phyloP scores from a whole-genome alignment of 2,113 vertebrate genomes.

The Centrocercus urophasianus region DNA sequence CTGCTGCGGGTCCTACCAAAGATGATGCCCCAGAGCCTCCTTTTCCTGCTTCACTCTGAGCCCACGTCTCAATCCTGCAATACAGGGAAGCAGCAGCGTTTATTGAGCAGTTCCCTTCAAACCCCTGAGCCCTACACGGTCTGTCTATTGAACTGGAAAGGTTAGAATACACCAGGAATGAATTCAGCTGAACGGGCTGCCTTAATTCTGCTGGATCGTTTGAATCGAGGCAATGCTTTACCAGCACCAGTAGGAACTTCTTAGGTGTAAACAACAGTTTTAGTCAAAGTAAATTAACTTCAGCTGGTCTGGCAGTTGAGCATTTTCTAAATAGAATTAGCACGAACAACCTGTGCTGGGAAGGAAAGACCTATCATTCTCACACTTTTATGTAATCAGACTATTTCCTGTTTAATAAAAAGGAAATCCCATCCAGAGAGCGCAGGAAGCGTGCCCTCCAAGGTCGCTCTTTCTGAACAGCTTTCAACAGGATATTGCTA shows the following conservation, averaged over 20 bases:
- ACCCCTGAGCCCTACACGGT: background rate
- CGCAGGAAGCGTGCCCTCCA: slow-evolving; percentile 59
- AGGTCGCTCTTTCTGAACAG: slow-evolving; percentile 64
- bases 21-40: background rate
- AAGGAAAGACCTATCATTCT: slow-evolving; percentile 70
- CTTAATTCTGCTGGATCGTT: background rate
- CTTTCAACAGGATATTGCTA: slow-evolving; percentile 71
- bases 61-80: background rate
- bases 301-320: slow-evolving; percentile 39
- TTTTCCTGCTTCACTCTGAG: background rate
- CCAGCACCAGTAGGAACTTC: slow-evolving; percentile 22
- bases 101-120: background rate
- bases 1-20: background rate
- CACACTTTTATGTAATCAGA: slow-evolving; percentile 68
- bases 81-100: accelerated
- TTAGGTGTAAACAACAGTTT: slow-evolving; percentile 49
- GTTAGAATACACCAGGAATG: accelerated
- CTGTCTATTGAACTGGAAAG: background rate
- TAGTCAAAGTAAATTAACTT: slow-evolving; percentile 51
- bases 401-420: slow-evolving; percentile 69
- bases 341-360: slow-evolving; percentile 31
- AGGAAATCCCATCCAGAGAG: slow-evolving; percentile 67
- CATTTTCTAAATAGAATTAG: slow-evolving; percentile 48
- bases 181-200: background rate
- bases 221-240: background rate